Base-by-base conservation (phyloP, 2,113 vertebrate species). In the Chionis minor region DNA sequence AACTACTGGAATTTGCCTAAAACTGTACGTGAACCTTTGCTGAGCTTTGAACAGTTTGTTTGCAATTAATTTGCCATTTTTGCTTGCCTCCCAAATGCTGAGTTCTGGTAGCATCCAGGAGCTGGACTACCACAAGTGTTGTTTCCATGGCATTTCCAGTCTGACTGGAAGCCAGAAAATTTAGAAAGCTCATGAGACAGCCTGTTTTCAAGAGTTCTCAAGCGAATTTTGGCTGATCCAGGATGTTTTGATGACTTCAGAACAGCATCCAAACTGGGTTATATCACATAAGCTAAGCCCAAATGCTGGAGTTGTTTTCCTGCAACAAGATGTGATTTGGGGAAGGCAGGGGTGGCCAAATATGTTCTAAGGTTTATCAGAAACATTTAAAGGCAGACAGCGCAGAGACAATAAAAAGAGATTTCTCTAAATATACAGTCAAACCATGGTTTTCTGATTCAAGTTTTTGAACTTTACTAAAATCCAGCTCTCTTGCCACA, bases 81-180 rank as follows among this genome's bases (percentile, higher is more conserved):
- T 87, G 24, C 32, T 71, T 62, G 8, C 59, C 38, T 92, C 45
- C 55, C 61, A 90, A 85, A 79, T 0, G 32, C 27, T 51, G 73
- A 90, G 42, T 42, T 81, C 77, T 89, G 77, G 86, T 44, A 94
- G 72, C 82, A 93, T 77, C 80, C 71, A 35, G 72, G 73, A 94
- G 73, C 88, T 66, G 86, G 81, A 87, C 91, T 88, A 88, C 59
- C 88, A 81, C 70, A 88, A 92, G 18, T 66, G 81, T 82, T 94
- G 94, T 97, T 97, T 96, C 94, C 96, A 95, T 96, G 90, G 91
- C 89, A 95, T 92, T 97, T 92, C 86, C 94, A 96, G 81, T 33
- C 94, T 94, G 83, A 71, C 15, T 87, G 73, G 94, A 94, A 97
- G 96, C 92, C 96, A 97, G 81, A 90, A 95, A 67, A 74, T 73